Evolutionary conservation across 2,888 invertebrate species (phyloP), one percentile per base, ranked within the genome.

Genomic region (Anoplius nigerrimus): DNA sequence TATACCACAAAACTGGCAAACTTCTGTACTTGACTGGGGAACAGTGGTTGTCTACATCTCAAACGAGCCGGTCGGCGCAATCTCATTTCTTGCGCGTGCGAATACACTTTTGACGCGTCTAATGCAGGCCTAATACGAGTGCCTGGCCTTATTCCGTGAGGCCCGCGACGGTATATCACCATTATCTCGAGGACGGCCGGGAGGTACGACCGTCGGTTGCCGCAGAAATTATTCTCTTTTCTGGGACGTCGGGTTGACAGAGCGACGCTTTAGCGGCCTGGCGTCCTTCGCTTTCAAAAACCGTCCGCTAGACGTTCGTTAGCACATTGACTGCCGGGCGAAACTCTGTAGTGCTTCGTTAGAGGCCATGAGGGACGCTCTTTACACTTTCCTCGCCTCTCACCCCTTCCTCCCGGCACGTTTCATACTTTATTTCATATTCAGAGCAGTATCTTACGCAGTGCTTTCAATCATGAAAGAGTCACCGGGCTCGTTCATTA

Each of bases 141-240:
- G 27, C 51, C 61, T 60, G 77, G 67, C 77, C 77, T 73, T 78
- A 78, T 78, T 78, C 72, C 71, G 75, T 69, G 34, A 34, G 34
- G 11, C 8, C 69, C 63, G 48, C 63, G 45, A 42, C 51, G 55
- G 46, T 51, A 75, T 78, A 78, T 78, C 75, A 78, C 69, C 73
- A 73, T 73, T 71, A 69, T 78, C 72, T 69, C 55, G 71, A 34
- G 34, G 34, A 34, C 34, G 34, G 11, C 8, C 34, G 34, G 11
- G 34, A 77, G 78, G 68, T 57, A 52, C 67, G 75, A 78, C 73
- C 34, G 34, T 11, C 75, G 73, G 72, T 75, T 69, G 55, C 54
- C 53, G 53, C 56, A 64, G 65, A 66, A 61, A 66, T 61, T 56
- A 69, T 73, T 63, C 66, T 68, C 62, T 62, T 75, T 78, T 69